Percentiles rank a stretch among this genome's conserved stretches.
Conservation (phyloP, 2,113 vertebrate species). For the Paracanthobrama guichenoti region DNA sequence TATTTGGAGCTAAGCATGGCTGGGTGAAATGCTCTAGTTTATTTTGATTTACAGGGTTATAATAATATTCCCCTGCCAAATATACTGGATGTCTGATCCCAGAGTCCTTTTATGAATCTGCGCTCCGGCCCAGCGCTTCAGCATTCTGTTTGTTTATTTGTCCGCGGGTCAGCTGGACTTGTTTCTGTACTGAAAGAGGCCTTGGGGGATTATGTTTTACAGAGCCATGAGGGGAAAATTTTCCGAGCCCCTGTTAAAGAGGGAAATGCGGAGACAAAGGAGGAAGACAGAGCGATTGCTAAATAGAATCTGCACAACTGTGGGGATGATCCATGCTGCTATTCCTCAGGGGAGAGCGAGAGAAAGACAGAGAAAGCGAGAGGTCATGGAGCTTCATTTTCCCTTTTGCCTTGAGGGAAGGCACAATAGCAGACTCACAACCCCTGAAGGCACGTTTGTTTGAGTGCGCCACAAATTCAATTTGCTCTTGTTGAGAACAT, state of each 20-base stretch:
- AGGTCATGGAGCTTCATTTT: slow-evolving; percentile 55
- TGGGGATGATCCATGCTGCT: slow-evolving; percentile 52
- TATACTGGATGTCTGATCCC: slow-evolving; percentile 49
- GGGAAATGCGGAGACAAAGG: slow-evolving; percentile 56
- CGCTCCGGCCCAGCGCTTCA: slow-evolving; percentile 23
- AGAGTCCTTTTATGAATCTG: slow-evolving; percentile 42
- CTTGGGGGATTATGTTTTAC: slow-evolving; percentile 47
- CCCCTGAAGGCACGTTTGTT: slow-evolving; percentile 54
- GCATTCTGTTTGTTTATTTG: slow-evolving; percentile 56
- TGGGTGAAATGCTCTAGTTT: slow-evolving; percentile 47
- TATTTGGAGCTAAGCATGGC: slow-evolving; percentile 46
- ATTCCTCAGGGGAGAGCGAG: slow-evolving; percentile 40
- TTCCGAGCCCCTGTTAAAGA: slow-evolving; percentile 40
- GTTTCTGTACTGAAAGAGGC: slow-evolving; percentile 53
- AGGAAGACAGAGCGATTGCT: slow-evolving; percentile 54
- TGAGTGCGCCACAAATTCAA: slow-evolving; percentile 58
- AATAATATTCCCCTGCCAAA: slow-evolving; percentile 52
- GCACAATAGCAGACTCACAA: slow-evolving; percentile 51
- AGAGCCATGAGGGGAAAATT: slow-evolving; percentile 34
- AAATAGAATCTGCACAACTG: slow-evolving; percentile 43
- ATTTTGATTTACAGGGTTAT: slow-evolving; percentile 50
- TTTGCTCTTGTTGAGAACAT: slow-evolving; percentile 53
- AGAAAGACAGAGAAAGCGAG: slow-evolving; percentile 47
- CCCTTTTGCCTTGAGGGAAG: slow-evolving; percentile 53
- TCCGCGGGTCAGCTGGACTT: slow-evolving; percentile 40